Base-by-base conservation (phyloP, 2,113 vertebrate species). In the Pollimyrus isidori region DNA sequence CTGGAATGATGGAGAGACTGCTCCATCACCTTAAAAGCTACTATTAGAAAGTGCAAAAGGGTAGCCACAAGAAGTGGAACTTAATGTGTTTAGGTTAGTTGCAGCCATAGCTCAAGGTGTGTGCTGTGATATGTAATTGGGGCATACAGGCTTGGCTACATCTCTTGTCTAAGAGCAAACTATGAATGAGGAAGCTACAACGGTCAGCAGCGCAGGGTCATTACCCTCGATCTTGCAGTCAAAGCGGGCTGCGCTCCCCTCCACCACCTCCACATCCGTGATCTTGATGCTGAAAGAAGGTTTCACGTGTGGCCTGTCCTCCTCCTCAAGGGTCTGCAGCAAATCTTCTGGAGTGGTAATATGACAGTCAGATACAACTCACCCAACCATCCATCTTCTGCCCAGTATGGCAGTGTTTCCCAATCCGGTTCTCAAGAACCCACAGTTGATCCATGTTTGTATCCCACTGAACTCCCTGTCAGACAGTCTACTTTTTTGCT, bases 171-270 rank as follows among this genome's bases (percentile, higher is more conserved):
- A 2, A 30, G 30, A 87, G 85, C 85, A 50, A 39, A 48, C 50
- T 35, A 39, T 53, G 15, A 52, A 56, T 10, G 85, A 53, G 48
- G 48, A 30, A 48, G 42, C 45, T n/a, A 10, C 21, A 46, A 13
- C 15, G n/a, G 50, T 53, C 50, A 53, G 85, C 30, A 11, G 6
- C 10, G 1, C n/a, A 11, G 30, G 50, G 19, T 13, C 48, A 7
- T 89, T 95, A 99, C 98, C 98, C 96, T 99, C 98, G 62, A 99
- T 99, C 94, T 98, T 99, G 97, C 98, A 99, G 96, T 99, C 97
- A 89, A 99, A 99, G 89, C 98, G 96, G 87, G 98, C 98, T 69
- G 98, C 98, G 42, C 98, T 99, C 88, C 97, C 98, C 93, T 99
- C 98, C 91, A 99, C 97, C 89, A 99, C 98, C 94, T 99, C 98